Conservation (phyloP, 2,888 invertebrate species). For the Tipula lateralis region DNA sequence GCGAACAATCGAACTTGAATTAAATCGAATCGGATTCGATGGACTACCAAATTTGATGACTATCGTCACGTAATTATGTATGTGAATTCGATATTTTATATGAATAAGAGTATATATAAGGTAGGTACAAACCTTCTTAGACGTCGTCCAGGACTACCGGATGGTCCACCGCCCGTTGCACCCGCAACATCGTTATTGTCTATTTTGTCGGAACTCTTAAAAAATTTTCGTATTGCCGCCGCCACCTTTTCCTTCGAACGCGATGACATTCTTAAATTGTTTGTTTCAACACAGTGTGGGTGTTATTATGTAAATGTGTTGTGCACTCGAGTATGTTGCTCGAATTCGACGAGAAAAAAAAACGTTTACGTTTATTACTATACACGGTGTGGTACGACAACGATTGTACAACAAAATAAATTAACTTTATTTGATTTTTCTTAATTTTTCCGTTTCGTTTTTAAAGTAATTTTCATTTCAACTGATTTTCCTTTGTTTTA, state of each 20-base stretch:
- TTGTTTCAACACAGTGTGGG: too few relatives aligned
- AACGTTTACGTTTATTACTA: background rate
- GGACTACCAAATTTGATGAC: background rate
- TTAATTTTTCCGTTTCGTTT: background rate
- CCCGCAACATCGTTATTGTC: constrained; percentile 55
- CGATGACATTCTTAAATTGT: constrained; percentile 65
- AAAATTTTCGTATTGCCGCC: constrained; percentile 72
- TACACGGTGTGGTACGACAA: too few relatives aligned
- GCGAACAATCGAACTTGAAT: background rate
- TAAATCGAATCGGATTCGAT: background rate
- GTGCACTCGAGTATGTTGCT: background rate
- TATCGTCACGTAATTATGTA: too few relatives aligned
- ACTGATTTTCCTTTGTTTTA: background rate
- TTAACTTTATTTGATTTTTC: background rate
- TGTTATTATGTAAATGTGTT: too few relatives aligned
- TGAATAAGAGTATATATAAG: background rate
- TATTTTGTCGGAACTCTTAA: constrained; percentile 67
- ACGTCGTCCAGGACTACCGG: constrained; percentile 58
- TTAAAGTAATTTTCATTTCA: background rate
- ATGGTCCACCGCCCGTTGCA: constrained; percentile 50
- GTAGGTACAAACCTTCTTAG: constrained; percentile 37
- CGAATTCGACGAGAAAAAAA: background rate
- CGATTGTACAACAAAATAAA: too few relatives aligned
- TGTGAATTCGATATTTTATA: too few relatives aligned
- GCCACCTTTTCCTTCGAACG: constrained; percentile 78